Evolutionary conservation across 2,113 vertebrate species (phyloP).

Genomic region (Morone saxatilis): DNA sequence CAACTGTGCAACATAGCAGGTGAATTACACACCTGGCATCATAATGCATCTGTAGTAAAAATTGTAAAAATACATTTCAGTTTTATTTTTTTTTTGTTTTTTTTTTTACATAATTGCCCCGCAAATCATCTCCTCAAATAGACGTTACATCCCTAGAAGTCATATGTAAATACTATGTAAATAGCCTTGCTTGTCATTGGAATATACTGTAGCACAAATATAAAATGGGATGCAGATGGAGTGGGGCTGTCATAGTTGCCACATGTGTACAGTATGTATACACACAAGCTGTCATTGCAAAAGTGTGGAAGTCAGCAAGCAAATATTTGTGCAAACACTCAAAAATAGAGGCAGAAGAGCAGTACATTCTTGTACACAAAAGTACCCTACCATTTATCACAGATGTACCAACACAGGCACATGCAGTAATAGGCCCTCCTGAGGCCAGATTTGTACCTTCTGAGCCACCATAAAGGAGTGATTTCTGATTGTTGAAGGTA

Average conservation of each 20-base stretch:
- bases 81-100: not conserved
- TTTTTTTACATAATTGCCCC: not conserved
- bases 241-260: not conserved
- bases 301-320: not conserved
- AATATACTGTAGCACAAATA: not conserved
- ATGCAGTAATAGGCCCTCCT: slow-evolving; percentile 30
- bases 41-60: slow-evolving; percentile 31
- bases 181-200: not conserved
- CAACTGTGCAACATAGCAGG: slow-evolving; percentile 33
- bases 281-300: not conserved
- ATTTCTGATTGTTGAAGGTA: not conserved
- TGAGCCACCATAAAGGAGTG: not conserved
- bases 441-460: slow-evolving; percentile 24
- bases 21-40: slow-evolving; percentile 58
- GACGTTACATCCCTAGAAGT: not conserved
- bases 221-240: not conserved
- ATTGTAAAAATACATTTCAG: slow-evolving; percentile 4
- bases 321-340: slow-evolving; percentile 19
- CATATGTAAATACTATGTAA: not conserved
- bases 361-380: not conserved
- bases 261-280: not conserved
- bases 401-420: slow-evolving; percentile 3
- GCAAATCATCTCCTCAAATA: not conserved
- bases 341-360: not conserved
- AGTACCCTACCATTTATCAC: slow-evolving; percentile 19